A percentile compares a stretch with the other conserved stretches of the same genome.
Evolutionary conservation across 2,113 vertebrate species (phyloP).

Genomic region (Apeltes quadracus): DNA sequence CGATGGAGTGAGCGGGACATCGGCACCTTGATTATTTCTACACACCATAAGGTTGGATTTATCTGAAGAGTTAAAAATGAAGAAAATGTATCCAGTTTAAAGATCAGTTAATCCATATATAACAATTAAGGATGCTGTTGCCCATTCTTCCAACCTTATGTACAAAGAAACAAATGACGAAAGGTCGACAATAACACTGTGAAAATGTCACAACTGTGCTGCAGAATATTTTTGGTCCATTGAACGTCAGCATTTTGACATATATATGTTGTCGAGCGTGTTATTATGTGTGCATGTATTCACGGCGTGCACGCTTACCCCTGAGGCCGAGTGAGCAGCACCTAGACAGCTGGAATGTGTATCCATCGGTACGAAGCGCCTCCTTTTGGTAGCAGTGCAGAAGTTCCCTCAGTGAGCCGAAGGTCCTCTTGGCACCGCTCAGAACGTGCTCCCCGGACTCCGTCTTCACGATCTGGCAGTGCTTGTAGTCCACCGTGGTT

Average conservation of each 20-base stretch:
- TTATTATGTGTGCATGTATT: neutral
- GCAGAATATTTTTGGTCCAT: neutral
- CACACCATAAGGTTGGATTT: slow-evolving; percentile 96
- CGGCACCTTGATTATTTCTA: slow-evolving; percentile 86
- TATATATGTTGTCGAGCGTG: neutral
- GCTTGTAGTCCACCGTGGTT: slow-evolving; percentile 87
- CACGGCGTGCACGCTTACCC: slow-evolving; percentile 78
- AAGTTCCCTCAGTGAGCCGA: slow-evolving; percentile 88
- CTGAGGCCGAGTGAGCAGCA: slow-evolving; percentile 91
- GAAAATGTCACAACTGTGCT: neutral
- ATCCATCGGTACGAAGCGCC: slow-evolving; percentile 92
- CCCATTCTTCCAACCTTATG: neutral
- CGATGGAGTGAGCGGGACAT: slow-evolving; percentile 83
- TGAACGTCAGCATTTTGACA: neutral
- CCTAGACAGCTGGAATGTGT: slow-evolving; percentile 94
- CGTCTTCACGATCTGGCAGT: slow-evolving; percentile 92
- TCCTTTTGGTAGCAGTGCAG: slow-evolving; percentile 97
- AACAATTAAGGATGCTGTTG: neutral
- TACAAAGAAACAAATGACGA: neutral
- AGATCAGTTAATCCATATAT: neutral
- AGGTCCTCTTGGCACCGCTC: slow-evolving; percentile 91
- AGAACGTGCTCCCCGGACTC: slow-evolving; percentile 88
- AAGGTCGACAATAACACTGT: neutral
- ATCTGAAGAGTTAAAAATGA: slow-evolving; percentile 79
- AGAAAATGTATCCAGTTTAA: neutral